Evolutionary conservation across 2,113 vertebrate genomes (phyloP).

Genomic region (Dunckerocampus dactyliophorus): DNA sequence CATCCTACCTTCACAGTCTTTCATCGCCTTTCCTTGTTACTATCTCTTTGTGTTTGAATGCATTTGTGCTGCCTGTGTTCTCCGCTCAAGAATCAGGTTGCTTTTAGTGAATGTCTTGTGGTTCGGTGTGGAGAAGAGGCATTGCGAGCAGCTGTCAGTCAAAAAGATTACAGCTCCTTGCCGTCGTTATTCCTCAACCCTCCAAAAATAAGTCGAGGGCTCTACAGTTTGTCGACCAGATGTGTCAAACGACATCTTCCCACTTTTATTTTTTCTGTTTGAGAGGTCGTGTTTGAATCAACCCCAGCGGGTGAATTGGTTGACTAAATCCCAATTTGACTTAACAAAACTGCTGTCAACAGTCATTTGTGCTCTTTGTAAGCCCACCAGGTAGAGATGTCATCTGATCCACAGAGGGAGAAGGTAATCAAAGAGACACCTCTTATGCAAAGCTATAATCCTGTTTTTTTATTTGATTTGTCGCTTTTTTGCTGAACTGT

Average conservation of each 20-base stretch:
- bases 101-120: constrained; percentile 54
- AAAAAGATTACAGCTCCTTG: constrained; percentile 59
- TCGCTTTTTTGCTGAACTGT: constrained; percentile 19
- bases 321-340: constrained; percentile 31
- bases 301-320: constrained; percentile 20
- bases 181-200: constrained; percentile 44
- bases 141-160: constrained; percentile 67
- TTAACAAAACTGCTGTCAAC: constrained; percentile 31
- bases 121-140: constrained; percentile 45
- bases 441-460: constrained; percentile 14
- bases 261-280: constrained; percentile 9
- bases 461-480: constrained; percentile 17
- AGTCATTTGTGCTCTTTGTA: constrained; percentile 8
- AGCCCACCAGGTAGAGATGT: constrained; percentile 14
- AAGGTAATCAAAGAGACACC: constrained; percentile 10
- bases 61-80: constrained; percentile 46
- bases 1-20: constrained; percentile 36
- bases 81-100: constrained; percentile 48
- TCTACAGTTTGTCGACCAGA: constrained; percentile 45
- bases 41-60: constrained; percentile 52
- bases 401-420: constrained; percentile 23
- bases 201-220: constrained; percentile 59
- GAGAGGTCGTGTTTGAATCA: constrained; percentile 11
- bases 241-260: constrained; percentile 37
- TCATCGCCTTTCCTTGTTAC: constrained; percentile 46